Conservation (phyloP, 2,888 invertebrate genomes). For the Kuschelorhynchus macadamiae region DNA sequence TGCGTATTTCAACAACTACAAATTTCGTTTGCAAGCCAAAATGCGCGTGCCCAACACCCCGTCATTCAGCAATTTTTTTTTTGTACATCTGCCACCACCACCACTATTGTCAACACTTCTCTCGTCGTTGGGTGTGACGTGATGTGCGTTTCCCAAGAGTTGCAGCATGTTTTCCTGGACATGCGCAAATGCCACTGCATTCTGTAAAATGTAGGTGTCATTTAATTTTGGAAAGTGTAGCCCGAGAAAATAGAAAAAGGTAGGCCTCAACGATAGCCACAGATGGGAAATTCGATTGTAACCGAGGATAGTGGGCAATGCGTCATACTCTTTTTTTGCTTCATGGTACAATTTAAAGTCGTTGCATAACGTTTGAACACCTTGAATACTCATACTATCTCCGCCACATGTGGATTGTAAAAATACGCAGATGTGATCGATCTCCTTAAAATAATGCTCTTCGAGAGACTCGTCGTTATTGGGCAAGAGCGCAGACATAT, state of each 20-base stretch:
- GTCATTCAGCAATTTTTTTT: not conserved
- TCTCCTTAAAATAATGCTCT: constrained; percentile 1
- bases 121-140: not conserved
- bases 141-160: not conserved
- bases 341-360: not conserved
- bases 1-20: not conserved
- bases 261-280: not conserved
- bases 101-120: not conserved
- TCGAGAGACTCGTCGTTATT: not conserved
- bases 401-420: not conserved
- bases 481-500: not conserved
- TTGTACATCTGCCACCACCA: not conserved
- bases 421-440: not conserved
- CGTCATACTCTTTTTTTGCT: not conserved
- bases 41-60: not conserved
- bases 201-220: not conserved
- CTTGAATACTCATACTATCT: not conserved
- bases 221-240: not conserved
- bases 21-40: not conserved
- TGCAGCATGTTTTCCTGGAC: not conserved
- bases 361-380: not conserved
- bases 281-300: not conserved
- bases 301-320: not conserved
- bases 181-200: not conserved
- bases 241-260: constrained; percentile 5